These are phyloP conservation scores for Lutjanus erythropterus DNA, from an alignment of 2,113 vertebrate genomes.

Conservation along the genomic window DNA sequence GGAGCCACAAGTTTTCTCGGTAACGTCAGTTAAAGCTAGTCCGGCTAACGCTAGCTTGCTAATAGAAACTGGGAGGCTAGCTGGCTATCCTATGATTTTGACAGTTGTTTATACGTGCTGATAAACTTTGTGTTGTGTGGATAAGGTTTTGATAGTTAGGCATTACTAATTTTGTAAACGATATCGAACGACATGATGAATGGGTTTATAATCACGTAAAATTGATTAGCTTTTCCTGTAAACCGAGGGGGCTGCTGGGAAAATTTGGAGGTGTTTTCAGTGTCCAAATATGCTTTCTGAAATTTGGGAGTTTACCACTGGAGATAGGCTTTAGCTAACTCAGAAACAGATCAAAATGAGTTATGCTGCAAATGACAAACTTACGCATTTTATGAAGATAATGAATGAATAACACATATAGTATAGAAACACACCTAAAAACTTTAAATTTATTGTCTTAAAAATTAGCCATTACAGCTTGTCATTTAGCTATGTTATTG, in stretches of 20 bases:
- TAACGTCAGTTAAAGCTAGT: slow-evolving; percentile 62
- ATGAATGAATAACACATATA: background rate
- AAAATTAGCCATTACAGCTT: background rate
- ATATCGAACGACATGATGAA: background rate
- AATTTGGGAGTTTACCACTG: background rate
- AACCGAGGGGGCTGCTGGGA: background rate
- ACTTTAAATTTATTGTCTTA: background rate
- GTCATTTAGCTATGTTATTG: background rate
- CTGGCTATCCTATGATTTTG: slow-evolving; percentile 30
- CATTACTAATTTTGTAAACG: background rate
- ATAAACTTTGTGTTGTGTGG: accelerated
- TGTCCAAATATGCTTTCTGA: background rate
- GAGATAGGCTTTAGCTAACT: background rate
- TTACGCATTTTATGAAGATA: background rate
- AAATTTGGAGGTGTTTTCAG: background rate
- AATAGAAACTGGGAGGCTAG: slow-evolving; percentile 35
- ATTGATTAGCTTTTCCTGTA: background rate
- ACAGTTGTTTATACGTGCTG: background rate
- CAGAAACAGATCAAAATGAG: background rate
- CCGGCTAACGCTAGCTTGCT: slow-evolving; percentile 38
- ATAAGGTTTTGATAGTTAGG: too few species aligned
- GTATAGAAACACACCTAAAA: accelerated
- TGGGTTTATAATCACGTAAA: background rate
- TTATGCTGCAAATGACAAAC: background rate
- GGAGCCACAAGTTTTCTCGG: slow-evolving; percentile 69